Conservation (phyloP, 2,797 vertebrate genomes). For the Parauchenoglanis ngamensis region DNA sequence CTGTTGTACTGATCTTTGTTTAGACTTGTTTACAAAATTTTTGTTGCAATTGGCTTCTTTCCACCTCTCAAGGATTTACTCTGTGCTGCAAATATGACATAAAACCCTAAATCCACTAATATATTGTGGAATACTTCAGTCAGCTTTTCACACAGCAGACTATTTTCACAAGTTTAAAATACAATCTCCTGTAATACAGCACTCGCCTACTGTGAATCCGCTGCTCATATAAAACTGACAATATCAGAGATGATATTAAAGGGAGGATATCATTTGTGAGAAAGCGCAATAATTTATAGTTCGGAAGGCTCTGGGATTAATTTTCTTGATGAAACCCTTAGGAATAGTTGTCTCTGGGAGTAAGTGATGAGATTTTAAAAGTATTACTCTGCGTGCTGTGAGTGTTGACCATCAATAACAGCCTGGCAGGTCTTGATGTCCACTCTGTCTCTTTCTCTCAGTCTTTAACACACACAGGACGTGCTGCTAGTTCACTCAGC, state of each 20-base stretch:
- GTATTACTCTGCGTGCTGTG: conserved; percentile 56
- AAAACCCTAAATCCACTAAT: conserved; percentile 13
- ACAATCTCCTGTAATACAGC: conserved; percentile 29
- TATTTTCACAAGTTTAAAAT: conserved; percentile 43
- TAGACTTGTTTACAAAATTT: conserved; percentile 3
- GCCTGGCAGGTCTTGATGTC: conserved; percentile 46
- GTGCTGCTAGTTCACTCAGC: not conserved
- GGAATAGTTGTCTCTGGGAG: conserved; percentile 50
- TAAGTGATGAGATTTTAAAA: conserved; percentile 63
- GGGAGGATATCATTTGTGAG: conserved; percentile 53
- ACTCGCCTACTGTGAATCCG: conserved; percentile 30
- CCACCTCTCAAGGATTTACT: not conserved
- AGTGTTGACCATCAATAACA: conserved; percentile 62
- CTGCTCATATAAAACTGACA: conserved; percentile 51
- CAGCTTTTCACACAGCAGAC: conserved; percentile 13
- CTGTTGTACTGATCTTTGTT: not conserved
- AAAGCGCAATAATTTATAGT: conserved; percentile 52
- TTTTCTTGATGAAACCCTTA: conserved; percentile 58
- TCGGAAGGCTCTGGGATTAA: conserved; percentile 53
- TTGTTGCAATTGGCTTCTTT: conserved; percentile 1
- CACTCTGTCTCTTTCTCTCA: conserved; percentile 24
- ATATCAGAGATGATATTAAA: conserved; percentile 53
- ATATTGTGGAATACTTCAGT: conserved; percentile 18
- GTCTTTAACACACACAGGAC: not conserved
- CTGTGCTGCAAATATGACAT: not conserved